Conservation (phyloP, 2,797 vertebrate species). For the Xiphophorus birchmanni region DNA sequence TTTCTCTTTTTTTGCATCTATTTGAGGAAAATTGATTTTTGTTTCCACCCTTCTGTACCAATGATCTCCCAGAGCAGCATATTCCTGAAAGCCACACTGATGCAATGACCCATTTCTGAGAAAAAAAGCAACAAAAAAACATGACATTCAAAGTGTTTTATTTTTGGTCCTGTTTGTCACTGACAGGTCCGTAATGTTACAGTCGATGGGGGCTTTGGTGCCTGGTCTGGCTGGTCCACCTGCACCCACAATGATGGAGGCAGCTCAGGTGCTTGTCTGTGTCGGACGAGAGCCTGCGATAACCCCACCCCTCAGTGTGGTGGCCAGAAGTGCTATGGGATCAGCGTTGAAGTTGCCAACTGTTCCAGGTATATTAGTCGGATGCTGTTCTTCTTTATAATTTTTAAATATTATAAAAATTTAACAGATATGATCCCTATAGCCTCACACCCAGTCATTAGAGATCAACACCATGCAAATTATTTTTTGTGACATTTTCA, state of each 20-base stretch:
- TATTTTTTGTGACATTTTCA: conserved; percentile 14
- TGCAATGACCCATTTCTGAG: conserved; percentile 44
- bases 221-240: conserved; percentile 89
- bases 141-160: conserved; percentile 46
- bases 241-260: conserved; percentile 88
- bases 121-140: conserved; percentile 25
- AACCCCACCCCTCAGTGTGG: conserved; percentile 91
- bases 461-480: background rate
- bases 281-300: conserved; percentile 89
- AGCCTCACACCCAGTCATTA: conserved; percentile 20
- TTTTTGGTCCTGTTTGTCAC: conserved; percentile 24
- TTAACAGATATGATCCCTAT: background rate
- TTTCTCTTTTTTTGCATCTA: conserved; percentile 47
- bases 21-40: conserved; percentile 66
- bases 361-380: conserved; percentile 88
- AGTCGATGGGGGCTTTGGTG: conserved; percentile 88
- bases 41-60: conserved; percentile 32
- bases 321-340: conserved; percentile 88
- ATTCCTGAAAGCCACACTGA: conserved; percentile 47
- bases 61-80: conserved; percentile 44
- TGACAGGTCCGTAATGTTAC: conserved; percentile 91
- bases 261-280: conserved; percentile 87
- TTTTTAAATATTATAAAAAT: background rate
- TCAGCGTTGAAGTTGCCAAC: conserved; percentile 92
- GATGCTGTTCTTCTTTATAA: background rate